Evolutionary conservation across 2,888 invertebrate species (phyloP), one percentile per base, ranked within the genome.

Genomic region (Lapara coniferarum): DNA sequence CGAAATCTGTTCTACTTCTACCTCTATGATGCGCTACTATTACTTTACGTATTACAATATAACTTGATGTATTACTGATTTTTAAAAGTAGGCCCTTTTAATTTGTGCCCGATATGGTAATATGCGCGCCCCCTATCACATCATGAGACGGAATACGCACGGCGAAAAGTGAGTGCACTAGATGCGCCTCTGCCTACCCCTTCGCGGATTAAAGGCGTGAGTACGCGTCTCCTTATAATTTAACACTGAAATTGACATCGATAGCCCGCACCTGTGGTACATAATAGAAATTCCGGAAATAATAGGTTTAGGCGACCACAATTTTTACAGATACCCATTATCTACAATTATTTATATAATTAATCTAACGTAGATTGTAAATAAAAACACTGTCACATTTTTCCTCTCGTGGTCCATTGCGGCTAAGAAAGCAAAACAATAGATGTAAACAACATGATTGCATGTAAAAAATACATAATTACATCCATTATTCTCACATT

Each of bases 361-460:
- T 59, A 59, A 46, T 13, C 19, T 19, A 19, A 5, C 19, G 49
- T 63, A 63, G 49, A 12, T 63, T 25, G 63, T 63, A 63, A 46
- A 13, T 63, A 63, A 46, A 19, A 63, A 63, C 16, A 49, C 63
- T 63, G 63, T 69, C 71, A 72, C 73, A 78, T 80, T 78, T 73
- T 78, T 70, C 71, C 52, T 71, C 74, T 75, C 72, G 75, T 69
- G 68, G 52, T 12, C 46, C 53, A 63, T 66, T 72, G 19, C 68
- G 71, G 70, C 71, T 82, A 85, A 78, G 83, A 87, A 85, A 87
- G 82, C 75, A 74, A 78, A 87, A 89, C 88, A 89, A 89, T 89
- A 78, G 87, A 76, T 74, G 75, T 78, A 81, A 85, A 86, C 85
- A 82, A 83, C 80, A 75, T 78, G 77, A 85, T 67, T 66, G 49